Evolutionary conservation across 2,113 vertebrate species (phyloP).

Genomic region (Azemiops feae): DNA sequence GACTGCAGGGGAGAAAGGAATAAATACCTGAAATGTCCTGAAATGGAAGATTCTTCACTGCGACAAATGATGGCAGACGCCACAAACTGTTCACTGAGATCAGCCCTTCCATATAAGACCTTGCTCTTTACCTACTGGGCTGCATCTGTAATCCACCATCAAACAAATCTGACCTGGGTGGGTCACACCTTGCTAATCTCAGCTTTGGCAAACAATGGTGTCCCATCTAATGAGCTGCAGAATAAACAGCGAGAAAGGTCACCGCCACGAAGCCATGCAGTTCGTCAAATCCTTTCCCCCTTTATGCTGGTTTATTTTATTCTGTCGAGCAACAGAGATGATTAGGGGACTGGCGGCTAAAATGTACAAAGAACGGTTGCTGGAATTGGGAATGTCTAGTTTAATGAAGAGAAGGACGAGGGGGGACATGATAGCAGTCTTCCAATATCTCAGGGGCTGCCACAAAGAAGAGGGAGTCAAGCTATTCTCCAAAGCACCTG

Average conservation of each 20-base stretch:
- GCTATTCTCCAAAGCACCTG: too few species aligned
- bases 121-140: background rate
- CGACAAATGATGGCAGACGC: background rate
- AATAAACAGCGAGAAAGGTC: background rate
- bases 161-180: background rate
- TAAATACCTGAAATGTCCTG: background rate
- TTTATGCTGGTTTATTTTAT: background rate
- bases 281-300: background rate
- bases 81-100: background rate
- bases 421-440: background rate
- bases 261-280: background rate
- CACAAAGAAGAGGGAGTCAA: too few species aligned
- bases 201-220: background rate
- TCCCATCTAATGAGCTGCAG: background rate
- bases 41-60: background rate
- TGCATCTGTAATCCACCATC: background rate
- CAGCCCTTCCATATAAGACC: background rate
- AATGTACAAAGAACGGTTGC: background rate
- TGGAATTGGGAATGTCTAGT: background rate
- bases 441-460: background rate
- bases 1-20: background rate
- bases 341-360: background rate
- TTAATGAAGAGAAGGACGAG: background rate
- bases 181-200: conserved; percentile 9
- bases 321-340: background rate